Evolutionary conservation across 2,113 vertebrate genomes (phyloP).

Genomic region (Osmerus mordax): DNA sequence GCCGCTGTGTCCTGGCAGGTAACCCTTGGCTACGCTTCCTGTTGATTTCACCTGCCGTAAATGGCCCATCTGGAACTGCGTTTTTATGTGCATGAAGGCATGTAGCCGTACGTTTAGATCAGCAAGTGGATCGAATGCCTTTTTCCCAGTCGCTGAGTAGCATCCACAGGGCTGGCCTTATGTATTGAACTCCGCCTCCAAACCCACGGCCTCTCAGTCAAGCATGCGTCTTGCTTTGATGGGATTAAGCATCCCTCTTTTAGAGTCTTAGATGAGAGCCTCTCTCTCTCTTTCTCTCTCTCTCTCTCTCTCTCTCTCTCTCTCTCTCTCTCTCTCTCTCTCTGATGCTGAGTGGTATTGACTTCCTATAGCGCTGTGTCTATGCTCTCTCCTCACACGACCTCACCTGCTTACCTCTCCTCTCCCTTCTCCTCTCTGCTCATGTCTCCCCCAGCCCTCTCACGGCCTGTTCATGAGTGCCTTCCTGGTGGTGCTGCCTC

Average conservation of each 20-base stretch:
- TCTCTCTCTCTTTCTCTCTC: not conserved
- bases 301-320: conserved; percentile 62
- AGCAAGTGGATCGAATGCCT: too few species aligned
- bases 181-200: too few species aligned
- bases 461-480: conserved; percentile 90
- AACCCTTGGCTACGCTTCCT: conserved; percentile 32
- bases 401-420: too few species aligned
- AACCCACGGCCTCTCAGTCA: too few species aligned
- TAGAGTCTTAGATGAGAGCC: too few species aligned
- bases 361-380: not conserved
- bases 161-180: too few species aligned
- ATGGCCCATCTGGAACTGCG: not conserved
- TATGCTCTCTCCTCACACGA: too few species aligned
- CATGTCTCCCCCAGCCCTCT: conserved; percentile 65
- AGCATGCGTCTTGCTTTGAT: too few species aligned
- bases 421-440: too few species aligned
- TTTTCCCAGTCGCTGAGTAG: too few species aligned
- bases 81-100: not conserved
- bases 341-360: not conserved
- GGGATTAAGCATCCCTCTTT: too few species aligned
- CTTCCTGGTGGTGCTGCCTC: conserved; percentile 86
- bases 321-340: conserved; percentile 4
- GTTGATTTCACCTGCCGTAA: not conserved
- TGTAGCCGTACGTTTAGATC: too few species aligned
- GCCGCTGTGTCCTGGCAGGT: conserved; percentile 97